Base-by-base conservation (phyloP, 2,113 vertebrate species). In the Calonectris borealis region DNA sequence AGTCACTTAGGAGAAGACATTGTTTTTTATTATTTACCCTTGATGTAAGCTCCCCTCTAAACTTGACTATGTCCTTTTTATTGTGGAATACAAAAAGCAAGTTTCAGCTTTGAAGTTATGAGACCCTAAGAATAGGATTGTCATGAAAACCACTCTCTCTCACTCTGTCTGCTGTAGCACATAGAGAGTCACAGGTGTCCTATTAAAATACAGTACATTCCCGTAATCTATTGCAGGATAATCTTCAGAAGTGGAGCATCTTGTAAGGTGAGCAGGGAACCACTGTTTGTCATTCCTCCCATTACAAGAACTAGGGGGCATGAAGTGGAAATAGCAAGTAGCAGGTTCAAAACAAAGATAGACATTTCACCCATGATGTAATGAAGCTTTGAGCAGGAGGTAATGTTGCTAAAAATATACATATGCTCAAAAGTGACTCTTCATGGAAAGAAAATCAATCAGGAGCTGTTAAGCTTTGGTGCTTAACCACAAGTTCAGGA, bases 311-410 rank as follows among this genome's bases (percentile, higher is more conserved):
- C 58, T 85, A 69, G 54, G 44, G 60, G 11, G 2, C 36, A 36
- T 79, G 87, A 90, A 91, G 25, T 79, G 36, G 54, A 95, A 95
- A 76, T 57, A 90, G n/a, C 60, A 64, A 83, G 44, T 64, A 93
- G 48, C 52, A 68, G 49, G 34, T 91, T 94, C 73, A 77, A 79
- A 93, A 76, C 66, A 76, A 64, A 86, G 66, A 32, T 9, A 94
- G 86, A 40, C 34, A 26, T 85, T 91, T 87, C 75, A 80, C 15
- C 77, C 58, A 52, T 2, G 0, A 36, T 44, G 9, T 76, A 61
- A 58, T 72, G 70, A 85, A 87, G 36, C 54, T 85, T 93, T 91
- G 70, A 93, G 68, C 40, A 54, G 66, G 49, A 85, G 38, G 38
- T 76, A 57, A 61, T 72, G 73, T 86, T 80, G 78, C 66, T 79